Percentiles rank a stretch among this genome's conserved stretches.
These are phyloP conservation scores for Rhabdomys dilectus DNA, from an alignment of 2,113 vertebrate species.

Conservation along the genomic window DNA sequence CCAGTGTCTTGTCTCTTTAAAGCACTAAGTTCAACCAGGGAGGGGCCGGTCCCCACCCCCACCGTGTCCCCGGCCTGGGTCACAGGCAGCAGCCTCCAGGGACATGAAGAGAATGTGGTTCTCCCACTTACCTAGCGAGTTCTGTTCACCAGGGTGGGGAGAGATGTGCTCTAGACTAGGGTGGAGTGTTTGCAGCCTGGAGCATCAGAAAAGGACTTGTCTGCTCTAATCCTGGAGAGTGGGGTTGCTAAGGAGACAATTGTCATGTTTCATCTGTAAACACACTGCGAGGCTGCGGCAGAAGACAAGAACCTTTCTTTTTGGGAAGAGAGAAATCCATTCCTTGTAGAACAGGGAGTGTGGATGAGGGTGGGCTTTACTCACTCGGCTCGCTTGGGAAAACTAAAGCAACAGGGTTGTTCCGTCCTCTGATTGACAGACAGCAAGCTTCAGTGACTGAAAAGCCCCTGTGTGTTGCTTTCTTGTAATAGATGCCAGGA, in stretches of 20 bases:
- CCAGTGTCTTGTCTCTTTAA: background rate
- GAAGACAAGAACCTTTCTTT: background rate
- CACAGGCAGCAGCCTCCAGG: background rate
- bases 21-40: background rate
- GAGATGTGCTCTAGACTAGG: background rate
- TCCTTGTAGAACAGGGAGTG: background rate
- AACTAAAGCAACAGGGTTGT: background rate
- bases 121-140: background rate
- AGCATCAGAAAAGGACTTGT: background rate
- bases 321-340: background rate
- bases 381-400: background rate
- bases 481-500: background rate
- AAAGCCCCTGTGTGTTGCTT: accelerated
- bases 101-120: background rate
- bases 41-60: background rate
- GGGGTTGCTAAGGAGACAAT: slow-evolving; percentile 73
- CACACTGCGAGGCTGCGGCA: background rate
- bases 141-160: background rate
- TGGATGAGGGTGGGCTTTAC: background rate
- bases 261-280: slow-evolving; percentile 48
- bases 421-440: background rate
- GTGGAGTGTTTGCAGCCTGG: background rate
- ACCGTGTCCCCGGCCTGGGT: background rate
- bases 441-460: background rate
- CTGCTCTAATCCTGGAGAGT: background rate